Evolutionary conservation across 2,113 vertebrate genomes (phyloP).

Genomic region (Callithrix jacchus): DNA sequence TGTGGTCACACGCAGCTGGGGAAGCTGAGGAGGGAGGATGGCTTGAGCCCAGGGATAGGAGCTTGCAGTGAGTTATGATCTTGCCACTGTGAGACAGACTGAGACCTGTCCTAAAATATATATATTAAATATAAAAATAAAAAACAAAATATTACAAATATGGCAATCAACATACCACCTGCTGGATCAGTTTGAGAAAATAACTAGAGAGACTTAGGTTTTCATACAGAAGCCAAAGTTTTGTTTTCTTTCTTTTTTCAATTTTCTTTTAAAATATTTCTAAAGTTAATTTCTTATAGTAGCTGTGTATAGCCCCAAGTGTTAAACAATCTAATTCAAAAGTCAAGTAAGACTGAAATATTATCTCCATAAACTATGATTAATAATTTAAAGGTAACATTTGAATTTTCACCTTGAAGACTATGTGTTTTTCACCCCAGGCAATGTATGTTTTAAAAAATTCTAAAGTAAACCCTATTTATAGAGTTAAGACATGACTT

Average conservation of each 20-base stretch:
- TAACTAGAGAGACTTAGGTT: neutral
- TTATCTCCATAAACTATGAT: constrained; percentile 62
- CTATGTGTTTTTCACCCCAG: constrained; percentile 47
- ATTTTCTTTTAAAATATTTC: constrained; percentile 58
- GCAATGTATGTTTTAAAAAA: constrained; percentile 72
- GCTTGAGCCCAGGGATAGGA: too few relatives aligned
- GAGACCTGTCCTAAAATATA: too few relatives aligned
- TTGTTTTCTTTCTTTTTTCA: constrained; percentile 27
- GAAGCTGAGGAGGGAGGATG: too few relatives aligned
- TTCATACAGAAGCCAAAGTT: constrained; percentile 28
- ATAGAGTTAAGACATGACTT: constrained; percentile 69
- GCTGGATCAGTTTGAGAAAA: neutral
- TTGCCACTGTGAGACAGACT: too few relatives aligned
- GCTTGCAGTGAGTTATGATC: too few relatives aligned
- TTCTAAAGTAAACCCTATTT: constrained; percentile 56
- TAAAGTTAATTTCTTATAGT: constrained; percentile 51
- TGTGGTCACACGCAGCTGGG: too few relatives aligned
- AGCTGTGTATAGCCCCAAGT: constrained; percentile 50
- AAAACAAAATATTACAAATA: neutral
- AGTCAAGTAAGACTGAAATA: constrained; percentile 65
- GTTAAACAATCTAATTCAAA: constrained; percentile 65
- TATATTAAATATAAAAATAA: too few relatives aligned
- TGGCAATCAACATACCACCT: neutral
- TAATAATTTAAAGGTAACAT: constrained; percentile 73
- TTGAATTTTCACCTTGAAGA: constrained; percentile 72